Percentiles rank a stretch among this genome's conserved stretches.
Conservation (phyloP, 2,797 vertebrate genomes). For the Sebastes cheni region DNA sequence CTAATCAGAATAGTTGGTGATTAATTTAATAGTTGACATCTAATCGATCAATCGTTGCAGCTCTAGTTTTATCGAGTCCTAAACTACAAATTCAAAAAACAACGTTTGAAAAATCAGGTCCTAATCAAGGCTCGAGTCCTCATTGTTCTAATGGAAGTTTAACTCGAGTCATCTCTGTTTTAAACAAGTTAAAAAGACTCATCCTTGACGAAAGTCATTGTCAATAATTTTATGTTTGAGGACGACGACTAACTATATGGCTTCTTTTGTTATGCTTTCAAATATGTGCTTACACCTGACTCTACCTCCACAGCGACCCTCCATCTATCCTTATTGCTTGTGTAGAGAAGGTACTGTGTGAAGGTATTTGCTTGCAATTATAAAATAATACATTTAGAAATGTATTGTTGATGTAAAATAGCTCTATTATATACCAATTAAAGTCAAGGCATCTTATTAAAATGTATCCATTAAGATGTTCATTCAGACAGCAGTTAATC, state of each 20-base stretch:
- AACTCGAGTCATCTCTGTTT: background rate
- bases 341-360: background rate
- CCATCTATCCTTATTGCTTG: background rate
- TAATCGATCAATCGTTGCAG: too few species aligned
- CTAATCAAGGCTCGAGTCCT: background rate
- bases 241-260: background rate
- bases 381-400: background rate
- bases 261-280: background rate
- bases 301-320: background rate
- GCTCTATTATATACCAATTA: background rate
- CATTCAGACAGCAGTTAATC: constrained; percentile 4
- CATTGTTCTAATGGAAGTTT: too few species aligned
- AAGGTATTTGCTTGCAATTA: background rate
- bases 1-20: too few species aligned
- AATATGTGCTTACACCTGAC: background rate
- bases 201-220: background rate
- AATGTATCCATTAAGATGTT: background rate
- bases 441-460: background rate
- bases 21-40: too few species aligned
- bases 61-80: background rate
- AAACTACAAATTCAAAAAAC: background rate
- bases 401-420: background rate
- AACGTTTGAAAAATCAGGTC: background rate
- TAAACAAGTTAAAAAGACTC: background rate
- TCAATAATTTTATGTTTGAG: background rate